Conservation (phyloP, 2,888 invertebrate genomes). For the Noctuana brunneofusca region DNA sequence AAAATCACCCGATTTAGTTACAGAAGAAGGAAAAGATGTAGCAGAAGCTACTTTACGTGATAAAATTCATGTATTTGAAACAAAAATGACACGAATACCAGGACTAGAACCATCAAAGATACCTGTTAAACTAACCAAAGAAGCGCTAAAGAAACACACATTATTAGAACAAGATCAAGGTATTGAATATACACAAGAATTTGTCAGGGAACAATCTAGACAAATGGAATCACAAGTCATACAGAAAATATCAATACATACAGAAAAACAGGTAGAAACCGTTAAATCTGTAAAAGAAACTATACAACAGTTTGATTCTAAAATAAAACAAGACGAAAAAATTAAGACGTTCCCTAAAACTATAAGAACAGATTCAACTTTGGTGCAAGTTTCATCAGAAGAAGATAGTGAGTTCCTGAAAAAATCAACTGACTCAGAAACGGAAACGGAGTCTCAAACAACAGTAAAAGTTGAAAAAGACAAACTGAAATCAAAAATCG, state of each 20-base stretch:
- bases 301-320: constrained; percentile 73
- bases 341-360: constrained; percentile 66
- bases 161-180: constrained; percentile 72
- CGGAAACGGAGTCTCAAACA: constrained; percentile 80
- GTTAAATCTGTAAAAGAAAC: constrained; percentile 77
- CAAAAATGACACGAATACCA: constrained; percentile 71
- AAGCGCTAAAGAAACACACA: constrained; percentile 78
- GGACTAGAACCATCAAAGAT: constrained; percentile 68
- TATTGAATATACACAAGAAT: constrained; percentile 78
- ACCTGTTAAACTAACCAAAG: constrained; percentile 75
- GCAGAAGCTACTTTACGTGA: constrained; percentile 76
- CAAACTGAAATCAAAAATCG: constrained; percentile 49
- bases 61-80: constrained; percentile 77
- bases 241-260: constrained; percentile 58
- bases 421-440: constrained; percentile 80
- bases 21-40: constrained; percentile 71
- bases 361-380: constrained; percentile 77
- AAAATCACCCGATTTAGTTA: constrained; percentile 69
- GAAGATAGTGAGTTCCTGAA: constrained; percentile 80
- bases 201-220: constrained; percentile 77
- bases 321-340: constrained; percentile 67
- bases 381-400: constrained; percentile 79
- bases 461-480: constrained; percentile 72
- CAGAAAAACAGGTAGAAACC: constrained; percentile 59
- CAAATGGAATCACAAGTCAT: constrained; percentile 61